Evolutionary conservation across 1,140 invertebrate species (phyloP).

Genomic region (Brachionus manjavacas): DNA sequence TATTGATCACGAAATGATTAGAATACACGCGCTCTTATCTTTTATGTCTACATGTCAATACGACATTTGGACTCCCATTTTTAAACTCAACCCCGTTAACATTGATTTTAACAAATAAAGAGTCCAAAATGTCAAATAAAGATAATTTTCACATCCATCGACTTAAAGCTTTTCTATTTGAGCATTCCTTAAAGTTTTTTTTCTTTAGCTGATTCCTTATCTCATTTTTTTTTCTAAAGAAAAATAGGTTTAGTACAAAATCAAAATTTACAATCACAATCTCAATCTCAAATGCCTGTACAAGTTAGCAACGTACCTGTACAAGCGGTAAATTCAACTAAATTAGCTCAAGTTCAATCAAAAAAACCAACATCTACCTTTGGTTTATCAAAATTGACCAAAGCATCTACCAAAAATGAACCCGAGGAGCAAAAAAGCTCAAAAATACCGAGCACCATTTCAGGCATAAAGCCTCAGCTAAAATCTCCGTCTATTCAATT

Average conservation of each 20-base stretch:
- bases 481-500: constrained; percentile 12
- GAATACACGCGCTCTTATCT: neutral
- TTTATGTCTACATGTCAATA: neutral
- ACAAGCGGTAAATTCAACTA: neutral
- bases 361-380: neutral
- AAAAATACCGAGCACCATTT: neutral
- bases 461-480: neutral
- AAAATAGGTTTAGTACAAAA: constrained; percentile 11
- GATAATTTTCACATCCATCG: neutral
- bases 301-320: neutral
- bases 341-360: neutral
- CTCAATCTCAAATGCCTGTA: constrained; percentile 23
- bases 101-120: neutral
- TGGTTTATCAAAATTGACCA: constrained; percentile 17
- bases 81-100: constrained; percentile 18
- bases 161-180: neutral
- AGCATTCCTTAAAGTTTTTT: neutral
- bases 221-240: neutral
- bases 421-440: neutral
- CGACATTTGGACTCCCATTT: neutral
- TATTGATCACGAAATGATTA: neutral
- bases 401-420: neutral
- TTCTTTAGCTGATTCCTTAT: neutral
- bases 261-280: constrained; percentile 30
- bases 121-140: neutral